Base-by-base conservation (phyloP, 1,140 invertebrate species). In the Drosophila pandora region DNA sequence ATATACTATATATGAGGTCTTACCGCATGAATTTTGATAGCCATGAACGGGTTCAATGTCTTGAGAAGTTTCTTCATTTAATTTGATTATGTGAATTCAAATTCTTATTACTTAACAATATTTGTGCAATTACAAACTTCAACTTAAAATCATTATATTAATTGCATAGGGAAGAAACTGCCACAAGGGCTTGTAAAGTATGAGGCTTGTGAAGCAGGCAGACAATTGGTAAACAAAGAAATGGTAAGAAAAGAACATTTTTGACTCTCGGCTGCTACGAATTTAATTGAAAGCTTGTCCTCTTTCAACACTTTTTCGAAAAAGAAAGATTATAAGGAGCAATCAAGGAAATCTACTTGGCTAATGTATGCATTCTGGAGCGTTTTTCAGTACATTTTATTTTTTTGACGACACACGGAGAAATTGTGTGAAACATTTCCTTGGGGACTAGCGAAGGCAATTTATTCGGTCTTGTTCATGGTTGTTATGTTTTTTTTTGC, bases 221-320 rank as follows among this genome's bases (percentile, higher is more conserved):
- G 81, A 84, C 81, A 84, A 84, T 84, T 67, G 82, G 77, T 82
- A 87, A 85, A 84, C 82, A 84, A 85, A 84, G 77, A 84, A 71
- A 81, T 84, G 67, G 77, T 77, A 84, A 85, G 80, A 84, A 85
- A 74, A 17, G 17, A 77, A 76, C 77, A 87, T 57, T 60, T 32
- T n/a, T 41, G 53, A 52, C 52, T 55, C 52, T 60, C 56, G 55
- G 60, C 47, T 28, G 45, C 59, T 61, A 64, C 12, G 55, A 65
- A 23, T 60, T 59, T 73, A 62, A 84, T 72, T 67, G 68, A 83
- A 61, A 67, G 12, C 65, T 52, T 13, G 22, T 3, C 25, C 37
- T n/a, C 21, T 9, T 10, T 47, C 65, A 60, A n/a, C 8, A 30
- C 13, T 17, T 12, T 12, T 30, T 17, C 10, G 32, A 34, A 2